phyloP scores from a whole-genome alignment of 2,888 invertebrate genomes.

The Thymelicus acteon region DNA sequence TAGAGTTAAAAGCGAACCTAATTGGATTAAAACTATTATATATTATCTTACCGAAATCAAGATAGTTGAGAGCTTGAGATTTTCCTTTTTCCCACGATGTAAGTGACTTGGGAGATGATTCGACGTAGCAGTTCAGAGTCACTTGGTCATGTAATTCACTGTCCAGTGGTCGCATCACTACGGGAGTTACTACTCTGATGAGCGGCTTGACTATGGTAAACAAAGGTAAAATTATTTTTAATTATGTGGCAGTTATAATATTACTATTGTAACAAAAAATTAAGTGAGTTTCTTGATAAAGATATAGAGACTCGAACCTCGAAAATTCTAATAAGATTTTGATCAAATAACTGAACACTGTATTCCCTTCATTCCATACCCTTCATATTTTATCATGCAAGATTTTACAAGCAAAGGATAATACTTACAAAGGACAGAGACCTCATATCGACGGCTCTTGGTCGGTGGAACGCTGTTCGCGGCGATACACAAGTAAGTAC shows the following conservation, averaged over 20 bases:
- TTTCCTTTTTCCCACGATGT: constrained; percentile 89
- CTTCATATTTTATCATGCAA: constrained; percentile 5
- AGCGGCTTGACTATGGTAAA: constrained; percentile 89
- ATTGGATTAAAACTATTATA: neutral
- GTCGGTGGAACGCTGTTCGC: constrained; percentile 93
- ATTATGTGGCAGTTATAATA: neutral
- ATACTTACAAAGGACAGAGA: constrained; percentile 92
- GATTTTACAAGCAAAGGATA: constrained; percentile 41
- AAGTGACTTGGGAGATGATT: constrained; percentile 93
- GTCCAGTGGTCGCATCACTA: constrained; percentile 92
- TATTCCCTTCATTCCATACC: constrained; percentile 3
- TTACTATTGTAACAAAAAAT: too few species aligned
- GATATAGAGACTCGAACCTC: neutral
- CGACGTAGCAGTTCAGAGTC: constrained; percentile 92
- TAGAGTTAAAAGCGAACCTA: neutral
- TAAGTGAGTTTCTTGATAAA: too few species aligned
- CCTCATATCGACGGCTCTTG: constrained; percentile 92
- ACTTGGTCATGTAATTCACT: constrained; percentile 85
- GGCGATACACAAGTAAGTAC: constrained; percentile 93
- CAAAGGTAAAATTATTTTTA: constrained; percentile 23
- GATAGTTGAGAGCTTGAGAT: constrained; percentile 50
- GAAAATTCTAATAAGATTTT: neutral
- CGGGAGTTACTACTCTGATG: constrained; percentile 92
- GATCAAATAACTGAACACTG: constrained; percentile 7
- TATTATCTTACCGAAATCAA: constrained; percentile 50